Conservation (phyloP, 2,888 invertebrate species). For the Heterodera filipjevi region DNA sequence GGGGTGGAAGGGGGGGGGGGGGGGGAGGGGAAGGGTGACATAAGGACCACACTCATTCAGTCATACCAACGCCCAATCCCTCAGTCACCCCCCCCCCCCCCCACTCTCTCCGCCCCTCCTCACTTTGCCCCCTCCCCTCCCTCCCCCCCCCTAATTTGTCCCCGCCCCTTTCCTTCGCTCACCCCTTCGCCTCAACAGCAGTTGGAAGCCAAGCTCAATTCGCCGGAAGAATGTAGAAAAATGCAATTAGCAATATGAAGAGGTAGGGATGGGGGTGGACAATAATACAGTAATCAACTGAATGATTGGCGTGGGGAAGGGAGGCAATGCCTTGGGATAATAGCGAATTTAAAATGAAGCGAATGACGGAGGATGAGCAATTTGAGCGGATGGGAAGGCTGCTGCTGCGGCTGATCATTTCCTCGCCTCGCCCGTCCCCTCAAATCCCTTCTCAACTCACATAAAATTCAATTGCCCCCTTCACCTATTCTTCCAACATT, state of each 20-base stretch:
- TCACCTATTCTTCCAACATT: not conserved
- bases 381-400: not conserved
- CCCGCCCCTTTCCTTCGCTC: not conserved
- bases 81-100: not conserved
- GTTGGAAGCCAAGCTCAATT: not conserved
- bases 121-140: not conserved
- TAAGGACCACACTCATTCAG: not conserved
- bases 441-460: not conserved
- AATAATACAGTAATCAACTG: not conserved
- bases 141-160: not conserved
- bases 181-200: not conserved
- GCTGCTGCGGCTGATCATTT: not conserved
- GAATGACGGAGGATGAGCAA: not conserved
- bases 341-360: not conserved
- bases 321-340: not conserved
- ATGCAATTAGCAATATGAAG: not conserved
- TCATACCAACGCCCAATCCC: not conserved
- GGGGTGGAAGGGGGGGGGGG: too few relatives aligned
- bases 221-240: not conserved
- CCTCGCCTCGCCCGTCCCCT: not conserved
- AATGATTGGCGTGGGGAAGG: not conserved
- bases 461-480: slow-evolving; percentile 8
- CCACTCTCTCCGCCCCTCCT: not conserved
- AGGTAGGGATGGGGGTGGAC: too few relatives aligned
- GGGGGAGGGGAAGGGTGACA: too few relatives aligned